Conservation (phyloP, 1,140 invertebrate genomes). For the Diachasma alloeum region DNA sequence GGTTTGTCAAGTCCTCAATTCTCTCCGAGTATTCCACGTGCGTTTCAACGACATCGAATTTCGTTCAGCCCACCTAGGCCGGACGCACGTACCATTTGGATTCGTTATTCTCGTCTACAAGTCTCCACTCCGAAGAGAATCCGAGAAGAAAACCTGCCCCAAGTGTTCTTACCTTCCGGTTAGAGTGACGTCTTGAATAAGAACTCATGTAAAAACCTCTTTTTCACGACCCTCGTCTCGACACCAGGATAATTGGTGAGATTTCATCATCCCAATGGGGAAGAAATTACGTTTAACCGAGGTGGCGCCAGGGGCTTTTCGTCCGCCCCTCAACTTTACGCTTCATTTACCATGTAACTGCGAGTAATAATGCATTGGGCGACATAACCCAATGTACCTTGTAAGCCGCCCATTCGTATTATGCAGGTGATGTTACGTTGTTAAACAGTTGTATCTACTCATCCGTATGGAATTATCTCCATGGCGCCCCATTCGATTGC, state of each 20-base stretch:
- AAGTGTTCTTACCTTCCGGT: background rate
- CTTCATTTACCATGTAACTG: slow-evolving; percentile 9
- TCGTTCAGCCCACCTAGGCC: slow-evolving; percentile 8
- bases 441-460: background rate
- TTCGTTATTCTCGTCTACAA: slow-evolving; percentile 16
- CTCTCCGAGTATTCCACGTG: slow-evolving; percentile 25
- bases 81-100: slow-evolving; percentile 8
- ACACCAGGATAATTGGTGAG: background rate
- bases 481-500: background rate
- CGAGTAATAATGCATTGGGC: background rate
- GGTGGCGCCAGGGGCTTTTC: background rate
- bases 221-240: background rate
- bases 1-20: background rate
- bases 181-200: slow-evolving; percentile 4
- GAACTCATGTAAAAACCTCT: background rate
- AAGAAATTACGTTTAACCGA: background rate
- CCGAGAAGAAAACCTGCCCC: slow-evolving; percentile 5
- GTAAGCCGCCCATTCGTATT: background rate
- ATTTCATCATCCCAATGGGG: background rate
- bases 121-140: background rate
- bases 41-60: slow-evolving; percentile 30
- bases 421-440: slow-evolving; percentile 14
- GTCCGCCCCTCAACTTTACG: background rate
- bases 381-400: slow-evolving; percentile 2
- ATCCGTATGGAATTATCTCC: background rate